These are phyloP conservation scores for Chrysolina oricalcia DNA, from an alignment of 2,888 invertebrate species.

Conservation along the genomic window DNA sequence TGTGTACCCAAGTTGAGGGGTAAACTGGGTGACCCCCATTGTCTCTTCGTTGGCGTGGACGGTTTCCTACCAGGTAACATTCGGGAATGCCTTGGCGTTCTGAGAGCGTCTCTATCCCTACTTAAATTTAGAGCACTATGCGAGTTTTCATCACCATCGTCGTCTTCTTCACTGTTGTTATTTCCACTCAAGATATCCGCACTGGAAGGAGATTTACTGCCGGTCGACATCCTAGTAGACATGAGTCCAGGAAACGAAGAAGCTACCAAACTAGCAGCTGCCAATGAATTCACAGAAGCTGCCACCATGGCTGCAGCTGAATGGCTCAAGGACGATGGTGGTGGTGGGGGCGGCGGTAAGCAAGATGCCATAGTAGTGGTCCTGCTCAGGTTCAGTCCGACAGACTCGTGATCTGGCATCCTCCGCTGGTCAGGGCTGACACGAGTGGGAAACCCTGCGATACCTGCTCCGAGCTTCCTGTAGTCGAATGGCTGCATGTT, in stretches of 20 bases:
- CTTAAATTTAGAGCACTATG: constrained; percentile 80
- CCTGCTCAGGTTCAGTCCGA: constrained; percentile 78
- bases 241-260: constrained; percentile 77
- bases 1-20: constrained; percentile 90
- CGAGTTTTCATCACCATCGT: constrained; percentile 77
- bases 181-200: constrained; percentile 69
- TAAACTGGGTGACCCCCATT: constrained; percentile 84
- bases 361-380: constrained; percentile 79
- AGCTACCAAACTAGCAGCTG: constrained; percentile 77
- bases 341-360: constrained; percentile 75
- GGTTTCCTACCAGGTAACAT: constrained; percentile 77
- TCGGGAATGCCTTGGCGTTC: constrained; percentile 70
- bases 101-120: constrained; percentile 73
- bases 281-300: constrained; percentile 75
- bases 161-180: constrained; percentile 74
- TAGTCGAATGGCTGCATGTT: constrained; percentile 98
- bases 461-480: constrained; percentile 82
- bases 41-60: constrained; percentile 84
- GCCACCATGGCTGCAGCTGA: constrained; percentile 80
- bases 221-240: constrained; percentile 73
- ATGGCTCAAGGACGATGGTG: constrained; percentile 76
- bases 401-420: constrained; percentile 73
- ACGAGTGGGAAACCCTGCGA: constrained; percentile 72
- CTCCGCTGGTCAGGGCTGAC: constrained; percentile 72
- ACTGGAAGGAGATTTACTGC: constrained; percentile 72